Percentiles rank a stretch among this genome's conserved stretches.
Conservation (phyloP, 1,140 invertebrate species). For the Drosophila equinoxialis region DNA sequence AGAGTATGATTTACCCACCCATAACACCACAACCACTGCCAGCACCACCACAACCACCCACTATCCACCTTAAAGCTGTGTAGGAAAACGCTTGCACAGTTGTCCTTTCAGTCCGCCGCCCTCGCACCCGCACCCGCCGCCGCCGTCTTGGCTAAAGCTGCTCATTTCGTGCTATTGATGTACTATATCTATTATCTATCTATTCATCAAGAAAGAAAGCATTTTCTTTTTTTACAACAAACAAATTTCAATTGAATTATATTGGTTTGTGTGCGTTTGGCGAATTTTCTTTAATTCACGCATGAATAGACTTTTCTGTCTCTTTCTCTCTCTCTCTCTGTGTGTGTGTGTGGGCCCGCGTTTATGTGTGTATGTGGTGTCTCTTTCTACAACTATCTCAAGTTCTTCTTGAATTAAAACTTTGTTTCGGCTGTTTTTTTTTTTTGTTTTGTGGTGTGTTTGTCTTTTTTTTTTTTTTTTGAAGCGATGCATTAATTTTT, state of each 20-base stretch:
- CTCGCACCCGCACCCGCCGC: background rate
- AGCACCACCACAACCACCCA: background rate
- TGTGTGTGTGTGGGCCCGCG: background rate
- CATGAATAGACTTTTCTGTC: constrained; percentile 7
- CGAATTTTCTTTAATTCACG: constrained; percentile 1
- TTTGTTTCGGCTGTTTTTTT: constrained; percentile 1
- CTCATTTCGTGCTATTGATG: background rate
- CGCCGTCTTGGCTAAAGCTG: background rate
- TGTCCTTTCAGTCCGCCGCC: background rate
- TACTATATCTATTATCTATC: background rate
- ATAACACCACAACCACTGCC: background rate
- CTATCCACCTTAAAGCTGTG: background rate
- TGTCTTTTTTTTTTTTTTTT: background rate
- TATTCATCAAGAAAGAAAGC: background rate
- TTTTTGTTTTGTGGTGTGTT: background rate
- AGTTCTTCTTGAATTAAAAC: background rate
- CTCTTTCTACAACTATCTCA: background rate
- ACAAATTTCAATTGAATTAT: constrained; percentile 3
- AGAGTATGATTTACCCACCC: background rate
- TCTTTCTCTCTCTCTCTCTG: background rate
- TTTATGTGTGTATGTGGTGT: constrained; percentile 13
- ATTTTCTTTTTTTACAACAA: background rate
- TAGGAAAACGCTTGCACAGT: background rate
- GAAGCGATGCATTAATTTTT: background rate
- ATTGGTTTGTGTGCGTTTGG: background rate